These are phyloP conservation scores for Sarcophaga rosellei DNA, from an alignment of 2,888 invertebrate genomes.

Conservation along the genomic window DNA sequence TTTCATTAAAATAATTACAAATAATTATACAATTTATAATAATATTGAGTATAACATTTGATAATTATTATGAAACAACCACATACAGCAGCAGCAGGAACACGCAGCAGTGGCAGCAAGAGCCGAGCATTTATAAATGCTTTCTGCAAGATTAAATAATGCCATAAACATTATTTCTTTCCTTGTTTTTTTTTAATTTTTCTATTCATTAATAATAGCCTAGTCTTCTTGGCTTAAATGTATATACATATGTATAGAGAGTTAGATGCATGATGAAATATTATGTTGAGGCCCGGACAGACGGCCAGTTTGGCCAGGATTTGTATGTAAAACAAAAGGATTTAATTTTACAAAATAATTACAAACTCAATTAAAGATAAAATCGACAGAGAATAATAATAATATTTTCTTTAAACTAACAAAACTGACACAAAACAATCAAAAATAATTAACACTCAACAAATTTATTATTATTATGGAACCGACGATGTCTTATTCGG, in stretches of 20 bases:
- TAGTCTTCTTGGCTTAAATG: neutral
- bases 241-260: too few species aligned
- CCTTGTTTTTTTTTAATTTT: too few species aligned
- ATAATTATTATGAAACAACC: too few species aligned
- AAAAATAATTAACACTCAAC: slow-evolving; percentile 48
- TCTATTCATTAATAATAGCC: slow-evolving; percentile 1
- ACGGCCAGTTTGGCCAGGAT: too few species aligned
- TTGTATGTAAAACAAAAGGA: neutral
- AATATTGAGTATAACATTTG: neutral
- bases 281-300: too few species aligned
- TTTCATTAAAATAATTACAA: slow-evolving; percentile 27
- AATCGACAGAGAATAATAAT: slow-evolving; percentile 2
- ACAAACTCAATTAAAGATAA: slow-evolving; percentile 34
- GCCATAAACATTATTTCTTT: neutral
- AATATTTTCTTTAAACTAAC: slow-evolving; percentile 4
- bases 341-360: slow-evolving; percentile 24
- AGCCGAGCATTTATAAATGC: too few species aligned
- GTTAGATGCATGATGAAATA: too few species aligned
- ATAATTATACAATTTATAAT: slow-evolving; percentile 30
- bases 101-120: too few species aligned
- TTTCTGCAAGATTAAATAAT: slow-evolving; percentile 18
- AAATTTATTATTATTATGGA: neutral
- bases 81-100: too few species aligned
- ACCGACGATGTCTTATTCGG: too few species aligned
- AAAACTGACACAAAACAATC: slow-evolving; percentile 17